phyloP scores from a whole-genome alignment of 2,888 invertebrate genomes.

The Lasioglossum leucozonium region DNA sequence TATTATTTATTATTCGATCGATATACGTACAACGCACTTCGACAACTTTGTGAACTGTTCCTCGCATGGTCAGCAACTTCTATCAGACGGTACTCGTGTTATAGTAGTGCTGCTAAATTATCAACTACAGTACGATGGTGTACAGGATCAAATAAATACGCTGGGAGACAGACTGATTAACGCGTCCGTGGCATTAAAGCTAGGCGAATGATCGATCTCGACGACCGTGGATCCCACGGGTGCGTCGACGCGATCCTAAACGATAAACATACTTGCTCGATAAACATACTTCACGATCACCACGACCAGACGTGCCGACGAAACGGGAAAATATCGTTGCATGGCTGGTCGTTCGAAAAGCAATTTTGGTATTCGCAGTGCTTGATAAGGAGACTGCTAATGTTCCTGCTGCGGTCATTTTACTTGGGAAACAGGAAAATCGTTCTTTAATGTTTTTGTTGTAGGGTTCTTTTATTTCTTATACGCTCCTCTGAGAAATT shows the following conservation, averaged over 20 bases:
- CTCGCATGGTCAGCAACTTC: not conserved
- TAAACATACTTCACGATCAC: not conserved
- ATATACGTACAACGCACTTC: constrained; percentile 43
- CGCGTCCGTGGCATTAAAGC: constrained; percentile 44
- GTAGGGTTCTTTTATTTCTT: not conserved
- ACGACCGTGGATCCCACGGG: constrained; percentile 7
- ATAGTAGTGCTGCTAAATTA: constrained; percentile 33
- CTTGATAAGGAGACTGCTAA: not conserved
- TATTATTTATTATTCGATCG: constrained; percentile 67
- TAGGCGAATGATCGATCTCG: constrained; percentile 12
- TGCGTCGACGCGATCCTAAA: constrained; percentile 20
- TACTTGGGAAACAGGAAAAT: not conserved
- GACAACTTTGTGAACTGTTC: not conserved
- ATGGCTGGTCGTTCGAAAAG: constrained; percentile 18
- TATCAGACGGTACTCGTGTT: not conserved
- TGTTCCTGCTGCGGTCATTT: not conserved
- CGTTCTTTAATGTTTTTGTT: not conserved
- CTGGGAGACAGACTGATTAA: constrained; percentile 20
- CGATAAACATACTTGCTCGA: constrained; percentile 37
- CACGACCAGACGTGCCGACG: not conserved
- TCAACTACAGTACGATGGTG: constrained; percentile 28
- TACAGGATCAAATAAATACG: constrained; percentile 45
- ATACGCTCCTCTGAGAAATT: not conserved
- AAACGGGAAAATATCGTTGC: constrained; percentile 1
- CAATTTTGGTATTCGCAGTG: constrained; percentile 49